Percentiles rank a stretch among this genome's conserved stretches.
Conservation (phyloP, 2,113 vertebrate genomes). For the Blennius ocellaris region DNA sequence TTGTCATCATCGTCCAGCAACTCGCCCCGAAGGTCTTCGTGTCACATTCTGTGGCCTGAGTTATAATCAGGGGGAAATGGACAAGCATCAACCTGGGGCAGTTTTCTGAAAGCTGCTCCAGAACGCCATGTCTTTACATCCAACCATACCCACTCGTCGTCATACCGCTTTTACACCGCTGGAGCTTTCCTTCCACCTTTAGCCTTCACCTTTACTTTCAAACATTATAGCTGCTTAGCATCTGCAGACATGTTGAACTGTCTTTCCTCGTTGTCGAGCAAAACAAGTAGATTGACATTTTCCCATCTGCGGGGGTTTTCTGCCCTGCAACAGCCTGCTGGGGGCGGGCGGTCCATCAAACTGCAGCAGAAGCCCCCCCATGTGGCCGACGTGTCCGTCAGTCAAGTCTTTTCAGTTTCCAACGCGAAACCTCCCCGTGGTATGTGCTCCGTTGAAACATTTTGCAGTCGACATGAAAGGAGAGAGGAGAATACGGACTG, state of each 20-base stretch:
- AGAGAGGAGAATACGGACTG: conserved; percentile 2
- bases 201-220: too few relatives aligned
- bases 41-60: conserved; percentile 17
- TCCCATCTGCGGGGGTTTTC: conserved; percentile 39
- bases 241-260: neutral
- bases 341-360: conserved; percentile 22
- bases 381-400: conserved; percentile 51
- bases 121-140: neutral
- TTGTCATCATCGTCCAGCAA: conserved; percentile 45
- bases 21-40: conserved; percentile 31
- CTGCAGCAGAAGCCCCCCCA: conserved; percentile 55
- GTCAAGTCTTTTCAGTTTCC: conserved; percentile 50
- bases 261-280: conserved; percentile 17
- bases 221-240: too few relatives aligned
- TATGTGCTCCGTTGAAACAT: conserved; percentile 1
- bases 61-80: conserved; percentile 18
- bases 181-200: too few relatives aligned
- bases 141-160: neutral
- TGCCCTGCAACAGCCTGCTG: conserved; percentile 37
- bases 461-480: neutral
- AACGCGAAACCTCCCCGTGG: conserved; percentile 23
- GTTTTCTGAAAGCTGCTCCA: neutral
- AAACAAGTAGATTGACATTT: conserved; percentile 54
- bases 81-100: conserved; percentile 7
- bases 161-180: too few relatives aligned